Evolutionary conservation across 2,888 invertebrate genomes (phyloP).

Genomic region (Muschampia plurimacula): DNA sequence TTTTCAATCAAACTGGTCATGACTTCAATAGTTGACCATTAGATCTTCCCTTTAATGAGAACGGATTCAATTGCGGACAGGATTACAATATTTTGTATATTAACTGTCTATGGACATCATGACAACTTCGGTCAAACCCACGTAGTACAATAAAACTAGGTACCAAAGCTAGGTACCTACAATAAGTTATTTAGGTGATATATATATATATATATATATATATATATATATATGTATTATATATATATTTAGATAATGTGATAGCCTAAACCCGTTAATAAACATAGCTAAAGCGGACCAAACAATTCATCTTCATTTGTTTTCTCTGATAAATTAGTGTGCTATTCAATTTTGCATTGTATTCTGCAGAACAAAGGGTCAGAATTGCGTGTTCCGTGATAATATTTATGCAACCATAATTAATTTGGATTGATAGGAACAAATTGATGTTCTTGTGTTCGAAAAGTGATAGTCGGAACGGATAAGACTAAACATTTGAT

Average conservation of each 20-base stretch:
- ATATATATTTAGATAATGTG: neutral
- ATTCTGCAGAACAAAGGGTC: neutral
- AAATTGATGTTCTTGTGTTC: conserved; percentile 10
- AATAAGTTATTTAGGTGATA: neutral
- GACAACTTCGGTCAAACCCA: no score
- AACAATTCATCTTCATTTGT: conserved; percentile 5
- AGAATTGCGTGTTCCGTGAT: neutral
- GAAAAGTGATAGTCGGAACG: neutral
- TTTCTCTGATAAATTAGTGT: neutral
- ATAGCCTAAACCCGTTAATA: neutral
- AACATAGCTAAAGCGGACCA: neutral
- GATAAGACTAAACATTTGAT: no score
- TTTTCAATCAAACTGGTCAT: no score
- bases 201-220: no score
- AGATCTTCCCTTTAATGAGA: no score
- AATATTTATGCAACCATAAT: conserved; percentile 11
- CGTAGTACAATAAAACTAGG: no score
- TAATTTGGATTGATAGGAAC: conserved; percentile 17
- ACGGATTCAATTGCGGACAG: no score
- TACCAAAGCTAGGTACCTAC: no score
- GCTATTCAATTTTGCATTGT: conserved; percentile 1
- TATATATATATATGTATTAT: no score
- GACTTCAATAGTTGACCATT: no score
- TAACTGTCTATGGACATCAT: no score
- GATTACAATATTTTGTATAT: no score